Conservation (phyloP, 2,888 invertebrate species). For the Drosophila pegasa region DNA sequence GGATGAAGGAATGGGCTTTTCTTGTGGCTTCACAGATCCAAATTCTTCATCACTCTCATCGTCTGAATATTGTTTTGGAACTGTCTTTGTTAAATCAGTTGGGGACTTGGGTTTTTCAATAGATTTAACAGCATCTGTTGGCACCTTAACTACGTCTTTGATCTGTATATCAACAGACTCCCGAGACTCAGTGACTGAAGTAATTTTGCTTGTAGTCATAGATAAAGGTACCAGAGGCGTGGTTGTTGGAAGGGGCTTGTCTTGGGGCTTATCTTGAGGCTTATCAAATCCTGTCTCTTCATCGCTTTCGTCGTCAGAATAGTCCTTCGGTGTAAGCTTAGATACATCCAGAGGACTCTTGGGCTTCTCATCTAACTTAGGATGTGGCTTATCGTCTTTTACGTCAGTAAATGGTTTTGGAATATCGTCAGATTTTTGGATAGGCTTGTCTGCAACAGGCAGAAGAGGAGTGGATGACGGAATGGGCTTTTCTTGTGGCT, state of each 20-base stretch:
- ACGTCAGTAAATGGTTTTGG: neutral
- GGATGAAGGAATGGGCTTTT: neutral
- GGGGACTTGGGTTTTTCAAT: neutral
- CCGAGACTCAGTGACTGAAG: neutral
- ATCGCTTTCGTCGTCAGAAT: slow-evolving; percentile 23
- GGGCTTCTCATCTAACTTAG: neutral
- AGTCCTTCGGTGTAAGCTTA: neutral
- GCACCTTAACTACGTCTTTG: slow-evolving; percentile 1
- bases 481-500: no score
- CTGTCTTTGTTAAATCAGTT: neutral
- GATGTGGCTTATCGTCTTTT: neutral
- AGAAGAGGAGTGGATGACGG: neutral
- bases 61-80: slow-evolving; percentile 8
- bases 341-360: slow-evolving; percentile 6
- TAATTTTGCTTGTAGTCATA: neutral
- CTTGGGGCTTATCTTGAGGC: slow-evolving; percentile 9
- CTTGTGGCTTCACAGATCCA: slow-evolving; percentile 8
- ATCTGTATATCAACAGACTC: slow-evolving; percentile 9
- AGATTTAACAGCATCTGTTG: neutral
- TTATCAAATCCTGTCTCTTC: slow-evolving; percentile 5
- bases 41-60: slow-evolving; percentile 18
- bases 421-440: neutral
- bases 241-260: neutral
- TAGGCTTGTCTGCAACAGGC: neutral
- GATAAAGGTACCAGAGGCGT: neutral